These are phyloP conservation scores for Actinernus sp. DNA, from an alignment of 92 coral and sea anemone genomes.

Conservation along the genomic window DNA sequence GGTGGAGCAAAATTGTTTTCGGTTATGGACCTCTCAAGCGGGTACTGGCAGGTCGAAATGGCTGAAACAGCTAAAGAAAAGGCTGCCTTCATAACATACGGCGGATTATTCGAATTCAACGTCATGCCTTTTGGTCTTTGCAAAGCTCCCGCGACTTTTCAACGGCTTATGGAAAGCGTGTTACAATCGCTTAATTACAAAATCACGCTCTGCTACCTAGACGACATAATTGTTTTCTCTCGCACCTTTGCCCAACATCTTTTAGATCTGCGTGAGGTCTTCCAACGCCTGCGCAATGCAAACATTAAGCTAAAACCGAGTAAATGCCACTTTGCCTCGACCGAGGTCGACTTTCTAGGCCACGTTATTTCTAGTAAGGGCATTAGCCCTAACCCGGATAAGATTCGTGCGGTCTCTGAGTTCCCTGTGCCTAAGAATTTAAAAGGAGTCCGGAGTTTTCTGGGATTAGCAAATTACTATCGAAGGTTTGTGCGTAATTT, in stretches of 20 bases:
- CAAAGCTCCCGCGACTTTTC: slow-evolving; percentile 48
- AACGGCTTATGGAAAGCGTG: slow-evolving; percentile 53
- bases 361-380: slow-evolving; percentile 43
- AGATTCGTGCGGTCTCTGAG: slow-evolving; percentile 35
- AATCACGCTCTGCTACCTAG: slow-evolving; percentile 25
- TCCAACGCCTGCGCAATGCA: slow-evolving; percentile 39
- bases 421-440: slow-evolving; percentile 48
- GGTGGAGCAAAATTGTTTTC: slow-evolving; percentile 33
- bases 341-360: slow-evolving; percentile 44
- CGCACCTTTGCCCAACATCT: slow-evolving; percentile 48
- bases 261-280: slow-evolving; percentile 23
- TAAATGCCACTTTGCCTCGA: slow-evolving; percentile 37
- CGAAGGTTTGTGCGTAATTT: slow-evolving; percentile 60
- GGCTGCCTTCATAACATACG: slow-evolving; percentile 29
- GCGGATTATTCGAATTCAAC: slow-evolving; percentile 12
- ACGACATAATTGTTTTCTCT: slow-evolving; percentile 42
- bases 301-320: slow-evolving; percentile 37
- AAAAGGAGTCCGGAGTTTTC: slow-evolving; percentile 57
- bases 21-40: slow-evolving; percentile 36
- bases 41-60: slow-evolving; percentile 49
- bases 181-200: slow-evolving; percentile 22
- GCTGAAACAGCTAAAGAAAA: slow-evolving; percentile 10
- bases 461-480: slow-evolving; percentile 67
- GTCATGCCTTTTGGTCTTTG: slow-evolving; percentile 36
- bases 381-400: slow-evolving; percentile 48